Evolutionary conservation across 2,113 vertebrate genomes (phyloP), one percentile per base, ranked within the genome.

Genomic region (Theristicus caerulescens): DNA sequence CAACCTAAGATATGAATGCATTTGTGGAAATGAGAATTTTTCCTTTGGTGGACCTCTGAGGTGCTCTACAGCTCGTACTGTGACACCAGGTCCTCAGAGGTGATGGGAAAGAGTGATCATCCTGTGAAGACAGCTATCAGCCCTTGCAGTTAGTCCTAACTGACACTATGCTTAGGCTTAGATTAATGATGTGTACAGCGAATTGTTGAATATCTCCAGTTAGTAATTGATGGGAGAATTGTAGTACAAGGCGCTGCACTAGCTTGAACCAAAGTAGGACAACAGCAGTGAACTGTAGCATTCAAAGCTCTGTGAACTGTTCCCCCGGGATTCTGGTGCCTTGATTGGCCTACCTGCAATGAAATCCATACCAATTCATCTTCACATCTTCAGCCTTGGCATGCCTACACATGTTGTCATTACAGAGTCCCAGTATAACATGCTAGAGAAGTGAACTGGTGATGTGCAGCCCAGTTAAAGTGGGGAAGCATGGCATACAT

Each of bases 321-420:
- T 11, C 27, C 18, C 12, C 34, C 3, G 7, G 16, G 38, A 72
- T 78, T 24, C 79, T 67, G 58, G 54, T 77, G 54, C 49, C 73
- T 78, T 4, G 10, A 34, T 22, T 72, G 58, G 44, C 24, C 52
- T 21, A 10, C 58, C 57, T 69, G 64, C 27, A 49, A 16, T 15
- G n/a, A 67, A 84, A 72, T 26, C 69, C n/a, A 42, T 3, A 31
- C n/a, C 22, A 29, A 7, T 67, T 20, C 31, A 19, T 20, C n/a
- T 64, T 54, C 11, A 4, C 12, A 3, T 19, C 59, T 40, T 9
- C 40, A 38, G 57, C 42, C 54, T 42, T 15, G 29, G 34, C 15
- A 8, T 3, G 32, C 26, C 52, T 26, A 25, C 8, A 1, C 0
- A 1, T 47, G 49, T 4, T 67, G 49, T 22, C 32, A 7, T 17